Evolutionary conservation across 1,140 invertebrate genomes (phyloP).

Genomic region (Lucilia cuprina): DNA sequence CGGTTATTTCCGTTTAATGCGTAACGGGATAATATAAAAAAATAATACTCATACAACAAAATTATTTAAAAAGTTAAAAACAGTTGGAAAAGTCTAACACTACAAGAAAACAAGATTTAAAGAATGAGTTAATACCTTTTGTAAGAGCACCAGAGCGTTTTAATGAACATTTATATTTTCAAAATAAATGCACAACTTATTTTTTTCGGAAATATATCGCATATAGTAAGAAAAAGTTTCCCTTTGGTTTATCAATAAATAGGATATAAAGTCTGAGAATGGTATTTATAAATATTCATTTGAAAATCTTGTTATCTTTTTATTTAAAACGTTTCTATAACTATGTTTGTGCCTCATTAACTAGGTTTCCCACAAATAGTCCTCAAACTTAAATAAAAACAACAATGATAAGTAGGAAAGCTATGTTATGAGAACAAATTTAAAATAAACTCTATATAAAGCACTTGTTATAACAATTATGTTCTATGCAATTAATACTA

Average conservation of each 20-base stretch:
- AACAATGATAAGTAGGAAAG: neutral
- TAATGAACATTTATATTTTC: too few species aligned
- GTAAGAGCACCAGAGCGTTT: too few species aligned
- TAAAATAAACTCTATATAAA: neutral
- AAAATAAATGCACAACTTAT: too few species aligned
- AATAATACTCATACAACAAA: neutral
- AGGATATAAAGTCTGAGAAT: too few species aligned
- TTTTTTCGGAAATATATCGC: too few species aligned
- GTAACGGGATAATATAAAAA: neutral
- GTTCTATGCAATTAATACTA: conserved; percentile 21
- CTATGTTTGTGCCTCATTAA: neutral
- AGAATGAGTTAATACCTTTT: too few species aligned
- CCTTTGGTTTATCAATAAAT: too few species aligned
- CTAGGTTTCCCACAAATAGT: neutral
- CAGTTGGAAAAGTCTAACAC: neutral
- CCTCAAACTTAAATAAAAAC: neutral
- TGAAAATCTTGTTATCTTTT: too few species aligned
- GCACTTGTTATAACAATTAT: conserved; percentile 6
- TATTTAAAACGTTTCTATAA: neutral
- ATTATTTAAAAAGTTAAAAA: neutral
- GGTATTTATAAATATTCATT: too few species aligned
- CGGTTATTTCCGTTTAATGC: conserved; percentile 1
- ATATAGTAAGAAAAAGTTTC: too few species aligned
- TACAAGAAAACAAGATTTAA: neutral
- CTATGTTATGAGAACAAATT: neutral